Evolutionary conservation across 1,140 invertebrate species (phyloP).

Genomic region (Thaumetopoea pityocampa): DNA sequence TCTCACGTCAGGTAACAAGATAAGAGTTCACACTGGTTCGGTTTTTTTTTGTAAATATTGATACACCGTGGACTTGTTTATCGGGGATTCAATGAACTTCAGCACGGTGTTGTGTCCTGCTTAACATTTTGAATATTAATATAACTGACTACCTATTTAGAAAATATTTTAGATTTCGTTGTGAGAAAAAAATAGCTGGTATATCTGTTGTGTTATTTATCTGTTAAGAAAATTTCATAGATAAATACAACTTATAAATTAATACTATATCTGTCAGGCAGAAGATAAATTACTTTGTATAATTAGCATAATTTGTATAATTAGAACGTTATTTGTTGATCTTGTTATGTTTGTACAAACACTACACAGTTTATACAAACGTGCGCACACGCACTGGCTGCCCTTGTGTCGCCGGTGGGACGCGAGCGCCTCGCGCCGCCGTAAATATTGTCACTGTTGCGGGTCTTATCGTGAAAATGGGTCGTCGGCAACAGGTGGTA

Average conservation of each 20-base stretch:
- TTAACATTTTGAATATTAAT: background rate
- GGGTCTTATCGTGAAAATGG: slow-evolving; percentile 22
- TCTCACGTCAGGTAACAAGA: slow-evolving; percentile 33
- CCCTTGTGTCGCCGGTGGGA: slow-evolving; percentile 11
- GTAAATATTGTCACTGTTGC: slow-evolving; percentile 27
- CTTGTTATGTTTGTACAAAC: too few species aligned
- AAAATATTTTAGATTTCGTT: too few species aligned
- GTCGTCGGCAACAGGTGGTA: slow-evolving; percentile 20
- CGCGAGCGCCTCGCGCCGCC: slow-evolving; percentile 14
- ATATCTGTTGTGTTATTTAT: too few species aligned
- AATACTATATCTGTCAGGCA: too few species aligned
- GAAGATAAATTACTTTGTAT: too few species aligned
- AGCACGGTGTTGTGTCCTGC: background rate
- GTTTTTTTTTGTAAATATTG: slow-evolving; percentile 30
- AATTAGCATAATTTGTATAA: too few species aligned
- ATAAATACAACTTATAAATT: too few species aligned
- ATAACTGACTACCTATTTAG: too few species aligned
- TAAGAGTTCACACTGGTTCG: slow-evolving; percentile 20
- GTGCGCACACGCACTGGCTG: background rate
- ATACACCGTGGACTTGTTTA: slow-evolving; percentile 18
- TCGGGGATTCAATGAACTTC: slow-evolving; percentile 21
- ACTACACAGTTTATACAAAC: background rate
- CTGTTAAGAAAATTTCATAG: too few species aligned
- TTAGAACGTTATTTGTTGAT: too few species aligned
- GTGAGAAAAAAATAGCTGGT: too few species aligned